Conservation (phyloP, 2,888 invertebrate genomes). For the Xylocampa areola region DNA sequence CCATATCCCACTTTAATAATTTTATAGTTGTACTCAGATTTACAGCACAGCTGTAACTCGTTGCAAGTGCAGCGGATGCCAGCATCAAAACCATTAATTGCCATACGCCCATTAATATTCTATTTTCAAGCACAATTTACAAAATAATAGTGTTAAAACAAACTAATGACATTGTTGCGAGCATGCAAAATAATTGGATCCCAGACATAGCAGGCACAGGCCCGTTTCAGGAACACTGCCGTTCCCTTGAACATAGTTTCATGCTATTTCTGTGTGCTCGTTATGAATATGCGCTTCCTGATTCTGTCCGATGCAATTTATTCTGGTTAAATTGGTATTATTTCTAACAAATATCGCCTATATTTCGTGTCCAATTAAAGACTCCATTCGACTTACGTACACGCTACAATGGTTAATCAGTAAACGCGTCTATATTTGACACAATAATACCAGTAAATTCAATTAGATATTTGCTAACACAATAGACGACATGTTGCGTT, state of each 20-base stretch:
- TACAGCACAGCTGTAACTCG: neutral
- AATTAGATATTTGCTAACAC: conserved; percentile 42
- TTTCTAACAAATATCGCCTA: conserved; percentile 15
- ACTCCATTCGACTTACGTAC: conserved; percentile 5
- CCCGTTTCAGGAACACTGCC: conserved; percentile 56
- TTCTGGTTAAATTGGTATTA: conserved; percentile 45
- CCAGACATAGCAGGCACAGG: conserved; percentile 59
- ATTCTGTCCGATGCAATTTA: conserved; percentile 51
- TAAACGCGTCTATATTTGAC: conserved; percentile 27
- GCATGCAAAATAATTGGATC: conserved; percentile 65
- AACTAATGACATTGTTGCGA: conserved; percentile 47
- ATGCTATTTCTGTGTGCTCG: conserved; percentile 51
- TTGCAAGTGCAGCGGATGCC: conserved; percentile 8
- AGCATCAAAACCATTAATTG: conserved; percentile 36
- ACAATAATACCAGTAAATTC: conserved; percentile 36
- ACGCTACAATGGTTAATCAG: conserved; percentile 19
- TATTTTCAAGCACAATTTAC: conserved; percentile 48
- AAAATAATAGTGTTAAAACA: conserved; percentile 46
- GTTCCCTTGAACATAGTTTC: conserved; percentile 1
- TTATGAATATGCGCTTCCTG: conserved; percentile 50
- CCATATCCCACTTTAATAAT: too few species aligned
- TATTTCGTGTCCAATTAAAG: conserved; percentile 44
- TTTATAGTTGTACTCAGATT: too few species aligned
- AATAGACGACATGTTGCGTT: conserved; percentile 46
- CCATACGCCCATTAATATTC: conserved; percentile 41